Evolutionary conservation across 1,140 invertebrate species (phyloP).

Genomic region (Spodoptera litura): DNA sequence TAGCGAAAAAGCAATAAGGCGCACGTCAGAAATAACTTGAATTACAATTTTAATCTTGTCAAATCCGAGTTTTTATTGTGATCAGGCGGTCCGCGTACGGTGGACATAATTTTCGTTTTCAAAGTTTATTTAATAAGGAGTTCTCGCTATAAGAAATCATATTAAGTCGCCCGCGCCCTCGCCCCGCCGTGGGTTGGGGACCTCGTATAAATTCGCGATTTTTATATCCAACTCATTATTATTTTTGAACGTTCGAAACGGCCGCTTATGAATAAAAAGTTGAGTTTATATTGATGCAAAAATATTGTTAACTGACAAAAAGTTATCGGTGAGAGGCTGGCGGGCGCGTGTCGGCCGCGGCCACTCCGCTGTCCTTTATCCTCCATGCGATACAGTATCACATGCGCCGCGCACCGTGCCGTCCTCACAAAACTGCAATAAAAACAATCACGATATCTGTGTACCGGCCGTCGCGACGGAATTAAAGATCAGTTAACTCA

Average conservation of each 20-base stretch:
- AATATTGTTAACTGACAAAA: slow-evolving; percentile 73
- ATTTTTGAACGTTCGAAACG: slow-evolving; percentile 72
- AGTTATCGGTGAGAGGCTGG: slow-evolving; percentile 48
- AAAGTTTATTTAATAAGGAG: slow-evolving; percentile 82
- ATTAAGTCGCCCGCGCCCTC: slow-evolving; percentile 60
- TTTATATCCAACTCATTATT: slow-evolving; percentile 82
- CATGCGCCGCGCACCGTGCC: slow-evolving; percentile 25
- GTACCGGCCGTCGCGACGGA: slow-evolving; percentile 33
- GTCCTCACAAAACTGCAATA: slow-evolving; percentile 39
- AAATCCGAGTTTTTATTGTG: slow-evolving; percentile 83
- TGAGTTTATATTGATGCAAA: slow-evolving; percentile 79
- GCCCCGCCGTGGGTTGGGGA: slow-evolving; percentile 49
- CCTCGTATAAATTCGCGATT: slow-evolving; percentile 79
- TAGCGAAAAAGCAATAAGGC: slow-evolving; percentile 83
- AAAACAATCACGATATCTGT: slow-evolving; percentile 45
- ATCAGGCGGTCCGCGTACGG: slow-evolving; percentile 64
- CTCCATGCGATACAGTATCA: slow-evolving; percentile 35
- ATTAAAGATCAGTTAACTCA: slow-evolving; percentile 49
- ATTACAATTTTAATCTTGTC: slow-evolving; percentile 85
- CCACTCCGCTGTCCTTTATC: slow-evolving; percentile 19
- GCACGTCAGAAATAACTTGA: slow-evolving; percentile 82
- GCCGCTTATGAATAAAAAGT: slow-evolving; percentile 79
- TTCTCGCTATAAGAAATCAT: slow-evolving; percentile 77
- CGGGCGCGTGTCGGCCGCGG: slow-evolving; percentile 13
- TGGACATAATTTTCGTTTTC: slow-evolving; percentile 80